Base-by-base conservation (phyloP, 2,888 invertebrate genomes). In the Toxonevra muliebris region DNA sequence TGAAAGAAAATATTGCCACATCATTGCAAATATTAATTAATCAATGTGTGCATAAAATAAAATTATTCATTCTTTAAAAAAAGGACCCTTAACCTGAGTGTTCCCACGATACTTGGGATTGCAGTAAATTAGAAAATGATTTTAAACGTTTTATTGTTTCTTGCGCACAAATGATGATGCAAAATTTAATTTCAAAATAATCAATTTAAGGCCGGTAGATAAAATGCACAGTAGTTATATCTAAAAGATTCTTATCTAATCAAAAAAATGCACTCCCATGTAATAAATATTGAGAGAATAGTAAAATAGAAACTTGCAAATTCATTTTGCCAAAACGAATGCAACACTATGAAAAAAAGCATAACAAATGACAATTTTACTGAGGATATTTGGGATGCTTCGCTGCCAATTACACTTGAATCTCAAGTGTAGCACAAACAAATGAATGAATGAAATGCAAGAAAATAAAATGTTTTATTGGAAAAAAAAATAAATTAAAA, bases 11-110 rank as follows among this genome's bases (percentile, higher is more conserved):
- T 40, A 30, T 65, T 78, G 76, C 70, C 20, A 20, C 68, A 65
- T 79, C 80, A 79, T 74, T 20, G 61, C 53, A 19, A 54, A 41
- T 52, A 7, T 43, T 53, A 71, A 79, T 79, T 76, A 79, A 80
- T 80, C 80, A 79, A 43, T 13, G n/a, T 12, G 3, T 57, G 11
- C 19, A 58, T 19, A 19, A 13, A 30, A 20, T 17, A 50, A 65
- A 65, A 61, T 30, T 59, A 2, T 55, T 30, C 30, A 30, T 7
- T 30, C n/a, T 30, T 7, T 7, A 30, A 30, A 30, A 30, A 7
- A 30, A 30, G 30, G 30, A 30, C 2, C 30, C 30, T 30, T n/a
- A n/a, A 30, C 7, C 30, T 30, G 30, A 30, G 30, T 30, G 66
- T 77, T 80, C 76, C 74, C 74, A 75, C 73, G 76, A 69, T 72